A percentile compares a stretch with the other conserved stretches of the same genome.
Evolutionary conservation across 2,797 vertebrate genomes (phyloP).

Genomic region (Nannoperca australis): DNA sequence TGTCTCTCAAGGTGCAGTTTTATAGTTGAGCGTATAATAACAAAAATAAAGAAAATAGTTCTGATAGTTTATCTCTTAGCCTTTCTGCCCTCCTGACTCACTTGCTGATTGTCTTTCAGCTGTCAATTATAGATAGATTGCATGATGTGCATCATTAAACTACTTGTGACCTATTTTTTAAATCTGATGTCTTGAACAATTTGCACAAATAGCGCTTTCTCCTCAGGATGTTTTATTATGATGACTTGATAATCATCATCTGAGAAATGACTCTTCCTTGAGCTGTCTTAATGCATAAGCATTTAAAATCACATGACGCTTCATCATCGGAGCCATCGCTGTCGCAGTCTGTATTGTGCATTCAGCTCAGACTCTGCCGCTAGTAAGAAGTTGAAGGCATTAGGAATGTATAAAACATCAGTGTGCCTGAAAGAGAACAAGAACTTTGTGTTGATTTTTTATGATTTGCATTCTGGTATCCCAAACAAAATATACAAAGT

Average conservation of each 20-base stretch:
- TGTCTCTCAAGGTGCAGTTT: neutral
- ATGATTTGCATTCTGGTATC: neutral
- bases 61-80: neutral
- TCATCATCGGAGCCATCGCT: slow-evolving; percentile 27
- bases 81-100: neutral
- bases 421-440: neutral
- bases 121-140: neutral
- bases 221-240: neutral
- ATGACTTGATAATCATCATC: slow-evolving; percentile 12
- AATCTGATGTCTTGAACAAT: neutral
- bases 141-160: neutral
- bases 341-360: neutral
- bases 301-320: slow-evolving; percentile 16
- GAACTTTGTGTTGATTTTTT: too few species aligned
- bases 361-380: neutral
- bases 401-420: neutral
- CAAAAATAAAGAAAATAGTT: neutral
- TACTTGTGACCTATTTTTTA: neutral
- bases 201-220: neutral
- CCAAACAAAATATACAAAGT: neutral
- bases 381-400: neutral
- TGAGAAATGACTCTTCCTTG: slow-evolving; percentile 15
- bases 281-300: neutral
- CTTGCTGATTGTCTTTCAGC: neutral
- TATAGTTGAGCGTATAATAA: neutral